Evolutionary conservation across 30 jellyfish, hydroid and myxozoan species (phyloP).

Genomic region (Aurelia aurita): DNA sequence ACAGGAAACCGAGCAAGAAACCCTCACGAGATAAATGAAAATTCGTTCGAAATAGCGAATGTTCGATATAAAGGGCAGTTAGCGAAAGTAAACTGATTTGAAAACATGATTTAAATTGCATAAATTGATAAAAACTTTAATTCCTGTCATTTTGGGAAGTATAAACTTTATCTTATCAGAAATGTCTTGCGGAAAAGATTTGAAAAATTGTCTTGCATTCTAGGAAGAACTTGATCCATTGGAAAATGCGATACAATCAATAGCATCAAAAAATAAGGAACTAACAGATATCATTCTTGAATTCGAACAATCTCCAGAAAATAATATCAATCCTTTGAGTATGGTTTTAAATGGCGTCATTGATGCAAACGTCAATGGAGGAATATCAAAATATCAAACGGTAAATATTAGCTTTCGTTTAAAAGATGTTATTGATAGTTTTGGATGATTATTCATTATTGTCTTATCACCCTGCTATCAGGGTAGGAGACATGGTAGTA

Average conservation of each 20-base stretch:
- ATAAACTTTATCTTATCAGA: too few species aligned
- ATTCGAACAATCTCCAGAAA: slow-evolving; percentile 52
- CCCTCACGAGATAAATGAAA: too few species aligned
- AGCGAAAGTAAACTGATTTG: too few species aligned
- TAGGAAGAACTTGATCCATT: slow-evolving; percentile 91
- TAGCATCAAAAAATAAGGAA: slow-evolving; percentile 84
- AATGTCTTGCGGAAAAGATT: not conserved
- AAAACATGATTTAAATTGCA: too few species aligned
- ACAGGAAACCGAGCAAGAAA: too few species aligned
- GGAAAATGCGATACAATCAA: slow-evolving; percentile 86
- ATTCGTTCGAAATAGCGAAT: too few species aligned
- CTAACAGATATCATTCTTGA: slow-evolving; percentile 55
- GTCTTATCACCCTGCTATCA: too few species aligned
- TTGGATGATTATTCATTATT: too few species aligned
- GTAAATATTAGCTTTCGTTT: slow-evolving; percentile 15
- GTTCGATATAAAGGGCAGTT: too few species aligned
- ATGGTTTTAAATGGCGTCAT: slow-evolving; percentile 97
- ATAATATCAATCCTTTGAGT: slow-evolving; percentile 86
- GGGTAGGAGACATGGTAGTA: not conserved
- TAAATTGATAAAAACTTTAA: too few species aligned
- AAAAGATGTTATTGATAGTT: not conserved
- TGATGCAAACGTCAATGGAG: slow-evolving; percentile 99
- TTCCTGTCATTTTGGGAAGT: too few species aligned
- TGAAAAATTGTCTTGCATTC: not conserved
- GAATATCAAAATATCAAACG: slow-evolving; percentile 91